Percentiles rank a stretch among this genome's conserved stretches.
These are phyloP conservation scores for Plebejus melissa DNA, from an alignment of 2,888 invertebrate genomes.

Conservation along the genomic window DNA sequence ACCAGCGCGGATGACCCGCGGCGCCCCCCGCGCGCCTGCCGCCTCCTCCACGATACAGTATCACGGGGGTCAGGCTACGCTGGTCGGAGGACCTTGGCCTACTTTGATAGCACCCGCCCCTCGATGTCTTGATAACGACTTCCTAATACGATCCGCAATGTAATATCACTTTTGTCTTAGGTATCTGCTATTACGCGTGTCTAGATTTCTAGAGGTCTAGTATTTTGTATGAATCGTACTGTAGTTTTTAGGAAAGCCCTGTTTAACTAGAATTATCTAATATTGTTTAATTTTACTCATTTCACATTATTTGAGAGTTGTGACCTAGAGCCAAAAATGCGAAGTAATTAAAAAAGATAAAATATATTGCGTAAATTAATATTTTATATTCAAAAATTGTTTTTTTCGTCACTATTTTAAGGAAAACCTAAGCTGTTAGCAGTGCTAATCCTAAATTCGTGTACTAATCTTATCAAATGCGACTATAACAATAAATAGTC, in stretches of 20 bases:
- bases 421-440: too few relatives aligned
- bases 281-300: too few relatives aligned
- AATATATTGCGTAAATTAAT: too few relatives aligned
- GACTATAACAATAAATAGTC: not conserved
- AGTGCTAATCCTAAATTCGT: not conserved
- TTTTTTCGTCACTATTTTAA: too few relatives aligned
- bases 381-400: too few relatives aligned
- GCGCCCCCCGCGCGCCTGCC: conserved; percentile 39
- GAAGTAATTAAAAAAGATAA: too few relatives aligned
- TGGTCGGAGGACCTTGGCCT: conserved; percentile 66
- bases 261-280: too few relatives aligned
- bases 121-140: conserved; percentile 54
- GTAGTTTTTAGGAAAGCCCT: too few relatives aligned
- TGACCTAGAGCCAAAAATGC: too few relatives aligned
- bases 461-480: not conserved
- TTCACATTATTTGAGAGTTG: too few relatives aligned
- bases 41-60: conserved; percentile 39
- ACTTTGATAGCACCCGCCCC: conserved; percentile 57
- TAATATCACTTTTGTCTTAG: not conserved
- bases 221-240: not conserved
- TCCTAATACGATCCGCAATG: conserved; percentile 47
- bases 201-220: not conserved
- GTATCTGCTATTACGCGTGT: not conserved
- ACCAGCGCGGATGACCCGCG: conserved; percentile 39
- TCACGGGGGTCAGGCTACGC: conserved; percentile 48